phyloP scores from a whole-genome alignment of 1,140 invertebrate species.

The Temnothorax longispinosus region DNA sequence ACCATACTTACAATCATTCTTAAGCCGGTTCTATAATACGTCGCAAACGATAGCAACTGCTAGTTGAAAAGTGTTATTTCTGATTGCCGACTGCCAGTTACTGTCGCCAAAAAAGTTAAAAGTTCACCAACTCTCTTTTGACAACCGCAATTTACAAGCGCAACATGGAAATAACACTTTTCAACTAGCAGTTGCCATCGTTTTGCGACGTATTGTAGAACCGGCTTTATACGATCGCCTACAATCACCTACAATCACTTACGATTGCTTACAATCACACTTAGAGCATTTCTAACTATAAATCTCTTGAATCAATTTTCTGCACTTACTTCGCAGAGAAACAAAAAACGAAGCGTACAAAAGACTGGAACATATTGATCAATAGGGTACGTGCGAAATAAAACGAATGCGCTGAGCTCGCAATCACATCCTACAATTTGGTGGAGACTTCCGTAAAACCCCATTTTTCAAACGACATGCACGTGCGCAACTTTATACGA shows the following conservation, averaged over 20 bases:
- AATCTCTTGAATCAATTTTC: conserved; percentile 36
- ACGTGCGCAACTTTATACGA: not conserved
- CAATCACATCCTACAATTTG: conserved; percentile 41
- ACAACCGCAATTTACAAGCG: no score
- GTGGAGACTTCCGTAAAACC: not conserved
- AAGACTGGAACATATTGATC: conserved; percentile 38
- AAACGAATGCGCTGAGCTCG: conserved; percentile 23
- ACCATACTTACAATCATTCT: no score
- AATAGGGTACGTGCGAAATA: not conserved
- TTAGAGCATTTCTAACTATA: not conserved
- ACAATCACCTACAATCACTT: not conserved
- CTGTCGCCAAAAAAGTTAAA: no score
- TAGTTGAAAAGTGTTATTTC: no score
- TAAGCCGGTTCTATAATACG: no score
- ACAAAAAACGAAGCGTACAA: not conserved
- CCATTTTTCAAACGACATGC: conserved; percentile 10
- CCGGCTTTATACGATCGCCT: not conserved
- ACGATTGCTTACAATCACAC: not conserved
- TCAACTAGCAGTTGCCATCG: no score
- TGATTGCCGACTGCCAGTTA: no score
- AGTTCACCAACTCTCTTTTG: no score
- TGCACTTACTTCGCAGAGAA: not conserved
- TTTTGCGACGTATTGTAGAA: no score
- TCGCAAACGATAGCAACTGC: no score
- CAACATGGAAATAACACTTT: no score